These are phyloP conservation scores for Nothoprocta perdicaria DNA, from an alignment of 2,113 vertebrate species.

Conservation along the genomic window DNA sequence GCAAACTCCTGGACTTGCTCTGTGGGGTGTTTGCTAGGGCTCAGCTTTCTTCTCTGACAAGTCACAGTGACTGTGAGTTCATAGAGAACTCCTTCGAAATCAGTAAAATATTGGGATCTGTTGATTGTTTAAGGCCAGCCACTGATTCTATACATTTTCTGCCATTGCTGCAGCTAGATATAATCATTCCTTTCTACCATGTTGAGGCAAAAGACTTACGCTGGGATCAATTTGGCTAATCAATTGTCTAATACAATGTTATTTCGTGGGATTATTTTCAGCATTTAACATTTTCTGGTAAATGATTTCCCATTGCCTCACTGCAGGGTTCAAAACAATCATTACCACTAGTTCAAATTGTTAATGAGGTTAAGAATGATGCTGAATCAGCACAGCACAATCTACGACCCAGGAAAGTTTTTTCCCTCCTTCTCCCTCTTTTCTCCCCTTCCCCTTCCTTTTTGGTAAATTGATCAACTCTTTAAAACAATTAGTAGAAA, in stretches of 20 bases:
- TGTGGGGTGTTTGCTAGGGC: background rate
- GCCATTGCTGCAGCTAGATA: background rate
- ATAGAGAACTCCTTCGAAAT: background rate
- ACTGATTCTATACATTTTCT: slow-evolving; percentile 19
- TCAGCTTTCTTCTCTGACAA: background rate
- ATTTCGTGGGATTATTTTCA: slow-evolving; percentile 38
- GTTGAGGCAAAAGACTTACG: background rate
- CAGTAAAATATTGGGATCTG: slow-evolving; percentile 1
- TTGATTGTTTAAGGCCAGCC: slow-evolving; percentile 20
- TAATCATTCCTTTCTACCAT: background rate
- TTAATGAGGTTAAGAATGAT: slow-evolving; percentile 71
- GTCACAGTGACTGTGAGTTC: background rate
- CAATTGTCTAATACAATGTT: slow-evolving; percentile 34
- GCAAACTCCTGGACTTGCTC: background rate
- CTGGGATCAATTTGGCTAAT: slow-evolving; percentile 50
- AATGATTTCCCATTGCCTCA: slow-evolving; percentile 54
- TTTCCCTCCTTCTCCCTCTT: slow-evolving; percentile 14
- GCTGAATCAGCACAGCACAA: slow-evolving; percentile 77
- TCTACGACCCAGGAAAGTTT: slow-evolving; percentile 62
- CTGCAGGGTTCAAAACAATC: slow-evolving; percentile 55
- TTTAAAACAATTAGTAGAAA: slow-evolving; percentile 60
- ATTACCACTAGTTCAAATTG: slow-evolving; percentile 52
- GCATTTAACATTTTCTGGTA: slow-evolving; percentile 31
- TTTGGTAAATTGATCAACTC: slow-evolving; percentile 57
- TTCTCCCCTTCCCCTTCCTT: background rate